A percentile compares a stretch with the other conserved stretches of the same genome.
phyloP scores from a whole-genome alignment of 2,797 vertebrate genomes.

The Podargus strigoides region DNA sequence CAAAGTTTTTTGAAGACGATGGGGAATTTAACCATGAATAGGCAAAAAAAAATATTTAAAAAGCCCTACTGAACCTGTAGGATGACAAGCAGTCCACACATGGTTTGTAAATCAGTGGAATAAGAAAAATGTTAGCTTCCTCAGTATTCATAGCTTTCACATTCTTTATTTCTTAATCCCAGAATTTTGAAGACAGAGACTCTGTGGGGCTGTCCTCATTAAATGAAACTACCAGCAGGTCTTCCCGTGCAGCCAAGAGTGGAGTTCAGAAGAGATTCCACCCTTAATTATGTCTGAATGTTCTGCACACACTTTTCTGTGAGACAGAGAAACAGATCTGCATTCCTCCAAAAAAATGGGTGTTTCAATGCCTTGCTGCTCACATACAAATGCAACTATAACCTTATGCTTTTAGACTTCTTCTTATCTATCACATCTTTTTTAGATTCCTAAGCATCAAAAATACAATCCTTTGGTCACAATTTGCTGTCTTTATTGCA shows the following conservation, averaged over 20 bases:
- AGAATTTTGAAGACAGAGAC: constrained; percentile 5
- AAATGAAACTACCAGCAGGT: constrained; percentile 13
- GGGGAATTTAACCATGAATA: background rate
- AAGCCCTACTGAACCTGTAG: background rate
- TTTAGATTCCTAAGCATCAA: background rate
- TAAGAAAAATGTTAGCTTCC: background rate
- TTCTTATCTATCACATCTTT: background rate
- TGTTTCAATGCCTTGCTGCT: background rate
- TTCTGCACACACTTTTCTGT: background rate
- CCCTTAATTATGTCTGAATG: background rate
- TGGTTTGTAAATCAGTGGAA: background rate
- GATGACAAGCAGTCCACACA: background rate
- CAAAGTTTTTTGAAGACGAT: background rate
- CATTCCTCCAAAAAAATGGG: background rate
- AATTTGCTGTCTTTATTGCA: background rate
- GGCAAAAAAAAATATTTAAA: too few species aligned
- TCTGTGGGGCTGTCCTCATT: background rate
- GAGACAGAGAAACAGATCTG: background rate
- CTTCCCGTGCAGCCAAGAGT: background rate
- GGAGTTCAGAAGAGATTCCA: background rate
- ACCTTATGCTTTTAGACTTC: background rate
- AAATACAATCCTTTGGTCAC: background rate
- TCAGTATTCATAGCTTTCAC: background rate
- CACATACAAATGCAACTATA: background rate
- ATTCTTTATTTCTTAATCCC: background rate